These are phyloP conservation scores for Drosophila villosipedis DNA, from an alignment of 2,888 invertebrate species.

Conservation along the genomic window DNA sequence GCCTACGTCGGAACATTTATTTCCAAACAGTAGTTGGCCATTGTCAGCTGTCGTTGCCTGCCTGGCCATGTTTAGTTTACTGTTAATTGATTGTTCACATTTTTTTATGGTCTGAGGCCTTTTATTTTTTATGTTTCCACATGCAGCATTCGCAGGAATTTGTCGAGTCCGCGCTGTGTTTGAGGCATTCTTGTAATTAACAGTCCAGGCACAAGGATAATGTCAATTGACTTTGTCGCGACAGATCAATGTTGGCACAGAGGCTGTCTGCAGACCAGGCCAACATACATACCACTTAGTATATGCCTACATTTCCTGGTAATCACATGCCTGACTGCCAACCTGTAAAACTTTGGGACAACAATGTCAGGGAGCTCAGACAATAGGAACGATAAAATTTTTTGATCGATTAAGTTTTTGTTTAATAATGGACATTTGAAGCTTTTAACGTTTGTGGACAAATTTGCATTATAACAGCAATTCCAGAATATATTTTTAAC, in stretches of 20 bases:
- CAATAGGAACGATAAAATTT: neutral
- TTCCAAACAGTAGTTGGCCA: conserved; percentile 71
- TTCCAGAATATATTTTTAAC: neutral
- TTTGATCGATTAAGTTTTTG: neutral
- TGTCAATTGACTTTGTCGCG: conserved; percentile 75
- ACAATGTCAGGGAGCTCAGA: neutral
- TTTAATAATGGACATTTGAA: neutral
- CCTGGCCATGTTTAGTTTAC: conserved; percentile 50
- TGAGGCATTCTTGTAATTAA: conserved; percentile 62
- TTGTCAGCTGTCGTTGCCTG: conserved; percentile 60
- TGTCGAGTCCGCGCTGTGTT: conserved; percentile 58
- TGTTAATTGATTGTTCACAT: conserved; percentile 75
- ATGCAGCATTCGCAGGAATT: conserved; percentile 54
- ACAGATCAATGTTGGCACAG: conserved; percentile 61
- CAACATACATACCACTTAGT: conserved; percentile 12
- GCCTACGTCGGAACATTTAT: conserved; percentile 8
- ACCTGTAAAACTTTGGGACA: neutral
- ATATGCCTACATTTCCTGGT: conserved; percentile 43
- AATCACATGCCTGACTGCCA: conserved; percentile 46
- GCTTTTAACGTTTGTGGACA: neutral
- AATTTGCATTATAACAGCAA: neutral
- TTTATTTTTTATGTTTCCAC: conserved; percentile 33
- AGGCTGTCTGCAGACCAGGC: conserved; percentile 42
- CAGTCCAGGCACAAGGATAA: conserved; percentile 64
- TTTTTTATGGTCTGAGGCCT: conserved; percentile 53